These are phyloP conservation scores for Phenacoccus solenopsis DNA, from an alignment of 1,140 invertebrate species.

Conservation along the genomic window DNA sequence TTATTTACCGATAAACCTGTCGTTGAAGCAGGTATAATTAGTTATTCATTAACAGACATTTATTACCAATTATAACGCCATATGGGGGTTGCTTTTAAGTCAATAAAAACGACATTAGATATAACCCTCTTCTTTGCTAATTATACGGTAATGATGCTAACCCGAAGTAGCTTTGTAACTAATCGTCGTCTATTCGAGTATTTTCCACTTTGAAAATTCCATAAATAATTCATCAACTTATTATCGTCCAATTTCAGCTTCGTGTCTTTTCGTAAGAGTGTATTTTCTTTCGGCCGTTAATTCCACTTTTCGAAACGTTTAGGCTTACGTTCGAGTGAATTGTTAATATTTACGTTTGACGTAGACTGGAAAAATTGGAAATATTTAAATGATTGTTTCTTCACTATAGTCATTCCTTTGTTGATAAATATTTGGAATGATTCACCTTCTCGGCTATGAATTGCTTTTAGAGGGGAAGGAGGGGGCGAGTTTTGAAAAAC, in stretches of 20 bases:
- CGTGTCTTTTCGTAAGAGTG: background rate
- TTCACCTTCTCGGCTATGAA: no score
- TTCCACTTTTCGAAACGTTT: no score
- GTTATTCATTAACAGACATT: background rate
- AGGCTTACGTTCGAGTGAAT: no score
- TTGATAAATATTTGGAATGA: no score
- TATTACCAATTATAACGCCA: slow-evolving; percentile 2
- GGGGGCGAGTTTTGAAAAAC: no score
- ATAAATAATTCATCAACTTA: background rate
- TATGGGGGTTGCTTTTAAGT: background rate
- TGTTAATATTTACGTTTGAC: no score
- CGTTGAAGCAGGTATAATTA: background rate
- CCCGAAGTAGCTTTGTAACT: background rate
- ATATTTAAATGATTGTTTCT: no score
- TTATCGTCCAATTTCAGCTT: background rate
- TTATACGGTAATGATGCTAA: background rate
- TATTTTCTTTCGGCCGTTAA: no score
- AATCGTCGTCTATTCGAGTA: background rate
- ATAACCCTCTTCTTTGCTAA: background rate
- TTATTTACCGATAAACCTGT: slow-evolving; percentile 2
- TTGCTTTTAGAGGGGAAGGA: no score
- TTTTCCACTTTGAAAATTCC: background rate
- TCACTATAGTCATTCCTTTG: no score
- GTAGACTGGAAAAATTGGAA: no score
- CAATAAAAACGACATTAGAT: background rate